These are phyloP conservation scores for Cephus rjabovi DNA, from an alignment of 2,888 invertebrate genomes.

Conservation along the genomic window DNA sequence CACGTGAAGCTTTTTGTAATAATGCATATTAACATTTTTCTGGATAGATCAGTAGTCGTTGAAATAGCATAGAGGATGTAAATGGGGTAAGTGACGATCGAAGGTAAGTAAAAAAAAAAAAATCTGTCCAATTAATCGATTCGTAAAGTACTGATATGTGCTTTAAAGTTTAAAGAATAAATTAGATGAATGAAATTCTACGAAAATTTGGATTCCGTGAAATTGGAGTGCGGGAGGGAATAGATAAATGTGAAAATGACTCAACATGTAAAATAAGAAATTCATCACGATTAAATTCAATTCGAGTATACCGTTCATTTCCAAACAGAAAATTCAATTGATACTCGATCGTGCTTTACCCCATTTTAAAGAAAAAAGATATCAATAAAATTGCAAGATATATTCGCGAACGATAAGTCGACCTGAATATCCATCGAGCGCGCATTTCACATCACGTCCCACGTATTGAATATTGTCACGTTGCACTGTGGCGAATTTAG, in stretches of 20 bases:
- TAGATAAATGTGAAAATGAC: not conserved
- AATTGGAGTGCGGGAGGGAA: not conserved
- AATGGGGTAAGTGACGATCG: not conserved
- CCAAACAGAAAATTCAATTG: not conserved
- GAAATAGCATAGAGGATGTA: not conserved
- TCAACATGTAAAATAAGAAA: not conserved
- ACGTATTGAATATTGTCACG: not conserved
- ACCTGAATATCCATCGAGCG: slow-evolving; percentile 6
- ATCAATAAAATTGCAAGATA: not conserved
- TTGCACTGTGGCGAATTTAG: not conserved
- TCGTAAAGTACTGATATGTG: not conserved
- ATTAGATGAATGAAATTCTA: not conserved
- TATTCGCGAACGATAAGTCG: not conserved
- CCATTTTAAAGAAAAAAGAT: not conserved
- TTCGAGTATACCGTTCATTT: not conserved
- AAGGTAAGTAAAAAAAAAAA: not conserved
- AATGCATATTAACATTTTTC: not conserved
- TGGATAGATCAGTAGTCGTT: not conserved
- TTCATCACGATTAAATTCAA: not conserved
- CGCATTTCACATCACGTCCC: not conserved
- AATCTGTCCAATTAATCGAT: not conserved
- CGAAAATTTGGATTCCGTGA: not conserved
- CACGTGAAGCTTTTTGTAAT: not conserved
- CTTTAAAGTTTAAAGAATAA: not conserved
- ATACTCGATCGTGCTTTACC: not conserved